Evolutionary conservation across 2,888 invertebrate species (phyloP).

Genomic region (Tanypteryx hageni): DNA sequence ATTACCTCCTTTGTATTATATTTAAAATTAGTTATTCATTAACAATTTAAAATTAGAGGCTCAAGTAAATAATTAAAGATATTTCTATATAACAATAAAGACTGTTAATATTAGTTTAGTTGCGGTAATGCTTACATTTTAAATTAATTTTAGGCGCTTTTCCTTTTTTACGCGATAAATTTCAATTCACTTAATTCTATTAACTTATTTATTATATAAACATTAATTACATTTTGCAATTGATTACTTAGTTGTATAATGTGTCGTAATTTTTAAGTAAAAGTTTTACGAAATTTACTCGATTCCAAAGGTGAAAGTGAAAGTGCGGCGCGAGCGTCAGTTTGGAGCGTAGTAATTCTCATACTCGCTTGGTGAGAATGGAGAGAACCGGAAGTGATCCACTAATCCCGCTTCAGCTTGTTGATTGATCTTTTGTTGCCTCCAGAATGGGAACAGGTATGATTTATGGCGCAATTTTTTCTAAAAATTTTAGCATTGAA

Average conservation of each 20-base stretch:
- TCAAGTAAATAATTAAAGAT: neutral
- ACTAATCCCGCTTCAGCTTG: conserved; percentile 68
- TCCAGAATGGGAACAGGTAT: conserved; percentile 69
- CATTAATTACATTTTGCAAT: too few species aligned
- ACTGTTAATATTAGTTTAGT: neutral
- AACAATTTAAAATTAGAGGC: neutral
- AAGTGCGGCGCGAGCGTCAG: conserved; percentile 66
- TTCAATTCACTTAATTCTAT: too few species aligned
- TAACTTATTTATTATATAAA: too few species aligned
- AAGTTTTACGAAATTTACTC: neutral
- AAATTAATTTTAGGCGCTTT: neutral
- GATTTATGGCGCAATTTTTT: conserved; percentile 66
- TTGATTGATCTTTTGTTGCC: conserved; percentile 69
- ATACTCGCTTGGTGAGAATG: conserved; percentile 67
- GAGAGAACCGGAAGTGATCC: conserved; percentile 68
- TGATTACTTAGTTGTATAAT: too few species aligned
- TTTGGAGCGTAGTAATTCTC: conserved; percentile 66
- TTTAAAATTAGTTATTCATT: neutral
- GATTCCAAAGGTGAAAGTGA: conserved; percentile 56
- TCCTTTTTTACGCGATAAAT: neutral
- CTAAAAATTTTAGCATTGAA: conserved; percentile 48
- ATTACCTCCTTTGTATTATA: neutral
- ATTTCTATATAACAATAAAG: neutral
- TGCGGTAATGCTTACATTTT: neutral
- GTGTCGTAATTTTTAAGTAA: neutral